phyloP scores from a whole-genome alignment of 1,140 invertebrate genomes.

The Platyscapa corneri region DNA sequence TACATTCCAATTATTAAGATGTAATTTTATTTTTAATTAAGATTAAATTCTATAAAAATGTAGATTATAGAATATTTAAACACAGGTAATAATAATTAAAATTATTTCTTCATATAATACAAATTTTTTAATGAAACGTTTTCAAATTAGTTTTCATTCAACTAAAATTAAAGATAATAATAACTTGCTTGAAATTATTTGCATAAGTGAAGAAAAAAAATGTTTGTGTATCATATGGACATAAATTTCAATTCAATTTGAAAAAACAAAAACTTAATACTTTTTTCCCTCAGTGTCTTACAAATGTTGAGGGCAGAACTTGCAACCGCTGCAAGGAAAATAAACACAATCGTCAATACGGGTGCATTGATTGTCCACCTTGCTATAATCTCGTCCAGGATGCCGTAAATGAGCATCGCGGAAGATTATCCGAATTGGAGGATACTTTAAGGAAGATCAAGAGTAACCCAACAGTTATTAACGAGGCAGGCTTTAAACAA shows the following conservation, averaged over 20 bases:
- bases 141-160: no score
- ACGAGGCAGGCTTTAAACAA: slow-evolving; percentile 88
- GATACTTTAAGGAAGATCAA: slow-evolving; percentile 81
- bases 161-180: no score
- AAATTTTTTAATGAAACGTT: no score
- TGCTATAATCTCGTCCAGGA: slow-evolving; percentile 96
- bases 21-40: neutral
- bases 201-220: no score
- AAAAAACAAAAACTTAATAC: neutral
- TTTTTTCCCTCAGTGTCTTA: slow-evolving; percentile 78
- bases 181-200: no score
- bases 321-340: slow-evolving; percentile 96
- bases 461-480: slow-evolving; percentile 85
- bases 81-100: neutral
- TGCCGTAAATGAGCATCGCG: slow-evolving; percentile 86
- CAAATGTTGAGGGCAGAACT: slow-evolving; percentile 92
- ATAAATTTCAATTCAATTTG: no score
- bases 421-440: slow-evolving; percentile 83
- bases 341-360: slow-evolving; percentile 88
- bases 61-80: neutral
- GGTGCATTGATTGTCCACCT: slow-evolving; percentile 91
- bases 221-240: no score
- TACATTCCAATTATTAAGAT: neutral
- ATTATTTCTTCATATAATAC: no score
- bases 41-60: neutral